These are phyloP conservation scores for Pimephales promelas DNA, from an alignment of 2,113 vertebrate species.

Conservation along the genomic window DNA sequence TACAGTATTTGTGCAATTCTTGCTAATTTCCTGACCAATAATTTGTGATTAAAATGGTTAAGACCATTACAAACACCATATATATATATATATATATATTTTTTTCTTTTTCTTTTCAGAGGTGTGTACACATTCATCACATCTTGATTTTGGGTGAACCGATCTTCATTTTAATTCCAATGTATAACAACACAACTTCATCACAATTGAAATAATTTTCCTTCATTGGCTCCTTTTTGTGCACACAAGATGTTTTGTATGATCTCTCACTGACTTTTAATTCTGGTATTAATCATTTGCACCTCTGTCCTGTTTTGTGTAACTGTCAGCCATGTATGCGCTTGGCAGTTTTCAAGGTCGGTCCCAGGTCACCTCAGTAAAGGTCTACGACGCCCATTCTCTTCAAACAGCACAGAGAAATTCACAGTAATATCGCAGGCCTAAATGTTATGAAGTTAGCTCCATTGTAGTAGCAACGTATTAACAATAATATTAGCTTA, in stretches of 20 bases:
- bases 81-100: too few relatives aligned
- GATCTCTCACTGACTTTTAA: constrained; percentile 5
- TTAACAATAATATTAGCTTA: constrained; percentile 42
- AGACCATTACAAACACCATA: too few relatives aligned
- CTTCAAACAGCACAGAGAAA: neutral
- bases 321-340: constrained; percentile 17
- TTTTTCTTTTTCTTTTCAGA: too few relatives aligned
- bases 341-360: constrained; percentile 1
- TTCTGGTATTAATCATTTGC: constrained; percentile 10
- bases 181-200: neutral
- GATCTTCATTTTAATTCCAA: neutral
- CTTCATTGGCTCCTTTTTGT: too few relatives aligned
- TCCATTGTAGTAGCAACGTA: constrained; percentile 19
- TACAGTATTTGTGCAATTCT: too few relatives aligned
- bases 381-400: neutral
- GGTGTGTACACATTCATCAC: too few relatives aligned
- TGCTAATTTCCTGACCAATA: too few relatives aligned
- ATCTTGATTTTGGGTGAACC: too few relatives aligned
- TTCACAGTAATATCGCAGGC: constrained; percentile 5
- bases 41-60: too few relatives aligned
- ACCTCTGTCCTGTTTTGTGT: constrained; percentile 5
- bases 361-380: constrained; percentile 7
- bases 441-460: constrained; percentile 14
- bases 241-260: neutral
- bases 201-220: neutral